Base-by-base conservation (phyloP, 2,113 vertebrate genomes). In the Corvus hawaiiensis region DNA sequence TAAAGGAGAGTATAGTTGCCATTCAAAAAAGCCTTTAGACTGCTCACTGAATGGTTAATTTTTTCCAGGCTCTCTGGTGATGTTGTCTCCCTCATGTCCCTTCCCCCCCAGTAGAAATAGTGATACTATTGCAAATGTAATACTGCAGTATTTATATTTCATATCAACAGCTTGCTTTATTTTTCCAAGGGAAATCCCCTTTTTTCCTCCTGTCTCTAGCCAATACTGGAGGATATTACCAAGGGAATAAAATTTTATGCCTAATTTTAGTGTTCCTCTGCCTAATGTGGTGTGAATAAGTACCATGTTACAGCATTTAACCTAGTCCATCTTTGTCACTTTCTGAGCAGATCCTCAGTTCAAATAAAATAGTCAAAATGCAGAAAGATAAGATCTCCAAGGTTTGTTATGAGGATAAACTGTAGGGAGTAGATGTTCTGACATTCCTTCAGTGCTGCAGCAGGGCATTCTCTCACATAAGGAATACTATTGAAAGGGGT, bases 201-300 rank as follows among this genome's bases (percentile, higher is more conserved):
- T 97, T 89, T 96, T 74, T 78, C 59, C 48, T 92, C 18, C 30
- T 62, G 68, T 88, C 84, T 95, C 69, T 93, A 91, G 94, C 85
- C 87, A 91, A 89, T 94, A 91, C 64, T 41, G 16, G 84, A 97
- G 56, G 72, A 89, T 96, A 96, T 95, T 94, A 94, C 89, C 95
- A 92, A 88, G 97, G 94, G 95, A 97, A 97, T 96, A 97, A 97
- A 96, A 97, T 95, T 88, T 96, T 96, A 95, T 96, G 97, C 96
- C 94, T 96, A 84, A 95, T 96, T 97, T 97, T 96, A 92, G 93
- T 96, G 95, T 95, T 95, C 96, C 81, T 95, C 52, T 92, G 95
- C 95, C 93, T 98, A 97, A 93, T 96, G 96, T 94, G 92, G 94
- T 97, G 94, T 97, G 96, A 94, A 96, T 96, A 94, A 95, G 95